These are phyloP conservation scores for Melanotaenia parkinsoni DNA, from an alignment of 2,797 vertebrate species.

Conservation along the genomic window DNA sequence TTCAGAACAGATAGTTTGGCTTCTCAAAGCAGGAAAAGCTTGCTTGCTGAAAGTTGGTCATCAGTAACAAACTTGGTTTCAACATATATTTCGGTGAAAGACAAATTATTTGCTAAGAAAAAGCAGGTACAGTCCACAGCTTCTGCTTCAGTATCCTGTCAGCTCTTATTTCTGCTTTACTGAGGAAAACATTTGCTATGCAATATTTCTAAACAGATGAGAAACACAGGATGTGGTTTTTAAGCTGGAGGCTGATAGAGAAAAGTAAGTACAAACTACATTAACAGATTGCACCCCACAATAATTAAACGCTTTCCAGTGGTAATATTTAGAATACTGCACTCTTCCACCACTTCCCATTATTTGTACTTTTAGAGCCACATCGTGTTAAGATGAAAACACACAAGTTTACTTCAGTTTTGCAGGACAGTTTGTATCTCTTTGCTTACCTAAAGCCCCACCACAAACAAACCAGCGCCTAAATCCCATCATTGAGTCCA, in stretches of 20 bases:
- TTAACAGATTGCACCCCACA: neutral
- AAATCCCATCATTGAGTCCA: slow-evolving; percentile 81
- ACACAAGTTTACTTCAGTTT: neutral
- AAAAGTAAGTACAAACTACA: neutral
- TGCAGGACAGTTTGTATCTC: neutral
- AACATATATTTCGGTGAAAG: neutral
- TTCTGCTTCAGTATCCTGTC: accelerated
- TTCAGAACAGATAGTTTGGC: neutral
- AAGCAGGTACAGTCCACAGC: too few species aligned
- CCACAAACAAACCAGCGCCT: slow-evolving; percentile 85
- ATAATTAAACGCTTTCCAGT: neutral
- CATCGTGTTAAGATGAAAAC: neutral
- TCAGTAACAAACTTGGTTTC: neutral
- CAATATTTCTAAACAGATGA: slow-evolving; percentile 10
- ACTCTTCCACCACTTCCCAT: neutral
- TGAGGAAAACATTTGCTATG: slow-evolving; percentile 3
- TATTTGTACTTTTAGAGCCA: neutral
- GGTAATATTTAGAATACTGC: neutral
- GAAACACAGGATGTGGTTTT: slow-evolving; percentile 68
- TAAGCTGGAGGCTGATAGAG: neutral
- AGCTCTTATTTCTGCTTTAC: slow-evolving; percentile 1
- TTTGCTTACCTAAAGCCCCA: slow-evolving; percentile 81
- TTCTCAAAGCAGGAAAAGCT: neutral
- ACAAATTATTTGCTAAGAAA: too few species aligned
- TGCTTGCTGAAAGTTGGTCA: neutral